Evolutionary conservation across 2,797 vertebrate genomes (phyloP).

Genomic region (Caiman crocodilus): DNA sequence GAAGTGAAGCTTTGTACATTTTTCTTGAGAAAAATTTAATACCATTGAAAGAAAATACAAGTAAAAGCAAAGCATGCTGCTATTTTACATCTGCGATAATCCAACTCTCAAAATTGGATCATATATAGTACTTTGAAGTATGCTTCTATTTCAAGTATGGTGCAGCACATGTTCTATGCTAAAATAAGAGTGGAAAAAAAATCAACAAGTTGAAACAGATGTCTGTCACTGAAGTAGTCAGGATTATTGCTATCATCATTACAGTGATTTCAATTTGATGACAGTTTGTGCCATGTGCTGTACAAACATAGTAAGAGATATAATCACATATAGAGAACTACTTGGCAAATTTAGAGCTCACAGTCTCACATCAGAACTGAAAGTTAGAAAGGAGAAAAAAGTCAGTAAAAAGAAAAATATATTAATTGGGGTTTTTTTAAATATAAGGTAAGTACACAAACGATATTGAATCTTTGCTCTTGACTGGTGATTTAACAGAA

Average conservation of each 20-base stretch:
- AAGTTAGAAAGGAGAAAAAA: neutral
- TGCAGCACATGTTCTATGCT: neutral
- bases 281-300: neutral
- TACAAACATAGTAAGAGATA: neutral
- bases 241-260: neutral
- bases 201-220: neutral
- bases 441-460: no score
- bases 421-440: no score
- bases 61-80: neutral
- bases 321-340: neutral
- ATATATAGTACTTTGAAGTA: neutral
- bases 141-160: neutral
- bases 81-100: neutral
- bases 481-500: slow-evolving; percentile 48
- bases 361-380: neutral
- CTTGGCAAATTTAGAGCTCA: neutral
- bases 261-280: neutral
- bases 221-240: neutral
- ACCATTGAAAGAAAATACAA: neutral
- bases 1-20: neutral
- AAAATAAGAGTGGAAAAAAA: neutral
- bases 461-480: slow-evolving; percentile 9
- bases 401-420: no score
- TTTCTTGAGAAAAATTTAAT: neutral
- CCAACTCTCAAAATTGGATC: neutral